Conservation (phyloP, 2,888 invertebrate genomes). For the Scotopteryx bipunctaria region DNA sequence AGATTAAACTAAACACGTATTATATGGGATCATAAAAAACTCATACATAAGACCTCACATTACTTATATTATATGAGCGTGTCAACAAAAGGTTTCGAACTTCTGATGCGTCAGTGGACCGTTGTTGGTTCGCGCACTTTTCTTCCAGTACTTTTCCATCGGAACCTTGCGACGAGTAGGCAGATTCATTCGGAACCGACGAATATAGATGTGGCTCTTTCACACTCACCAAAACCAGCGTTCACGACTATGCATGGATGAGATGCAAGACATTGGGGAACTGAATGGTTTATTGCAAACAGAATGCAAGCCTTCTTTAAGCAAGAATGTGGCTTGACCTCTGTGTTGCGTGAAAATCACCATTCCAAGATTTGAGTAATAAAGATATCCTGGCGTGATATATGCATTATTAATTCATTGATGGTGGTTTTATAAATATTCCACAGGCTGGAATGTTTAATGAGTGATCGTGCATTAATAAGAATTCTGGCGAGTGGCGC, state of each 20-base stretch:
- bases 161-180: conserved; percentile 45
- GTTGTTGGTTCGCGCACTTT: conserved; percentile 53
- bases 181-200: conserved; percentile 45
- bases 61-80: conserved; percentile 43
- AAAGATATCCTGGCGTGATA: conserved; percentile 12
- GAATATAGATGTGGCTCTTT: conserved; percentile 47
- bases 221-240: conserved; percentile 33
- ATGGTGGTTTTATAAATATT: conserved; percentile 20
- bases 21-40: not conserved
- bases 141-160: conserved; percentile 73
- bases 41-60: not conserved
- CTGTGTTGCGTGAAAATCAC: conserved; percentile 16
- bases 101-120: conserved; percentile 43
- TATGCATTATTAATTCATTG: conserved; percentile 6
- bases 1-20: not conserved
- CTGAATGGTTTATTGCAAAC: conserved; percentile 29
- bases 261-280: conserved; percentile 32
- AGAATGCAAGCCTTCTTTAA: conserved; percentile 29
- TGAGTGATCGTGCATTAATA: conserved; percentile 39
- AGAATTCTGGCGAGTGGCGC: conserved; percentile 53
- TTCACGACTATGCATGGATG: conserved; percentile 29
- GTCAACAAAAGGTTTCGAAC: conserved; percentile 53
- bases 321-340: conserved; percentile 26
- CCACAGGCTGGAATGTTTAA: conserved; percentile 41
- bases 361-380: conserved; percentile 6